These are phyloP conservation scores for Hemiscyllium ocellatum DNA, from an alignment of 2,113 vertebrate species.

Conservation along the genomic window DNA sequence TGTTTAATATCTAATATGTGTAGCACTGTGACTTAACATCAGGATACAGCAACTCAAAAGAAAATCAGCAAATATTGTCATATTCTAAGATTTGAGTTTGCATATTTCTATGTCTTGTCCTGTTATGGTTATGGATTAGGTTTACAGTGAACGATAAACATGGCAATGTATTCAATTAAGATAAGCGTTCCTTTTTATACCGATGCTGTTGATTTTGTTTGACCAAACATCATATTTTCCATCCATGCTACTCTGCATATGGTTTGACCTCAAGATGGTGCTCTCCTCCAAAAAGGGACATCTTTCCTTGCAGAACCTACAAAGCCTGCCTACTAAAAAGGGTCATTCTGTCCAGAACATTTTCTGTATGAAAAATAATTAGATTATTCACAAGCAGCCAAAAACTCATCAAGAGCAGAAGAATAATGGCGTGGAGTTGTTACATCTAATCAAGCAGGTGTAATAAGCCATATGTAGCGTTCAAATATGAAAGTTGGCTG, in stretches of 20 bases:
- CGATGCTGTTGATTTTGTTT: background rate
- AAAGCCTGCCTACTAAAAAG: background rate
- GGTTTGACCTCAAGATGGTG: background rate
- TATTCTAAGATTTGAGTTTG: background rate
- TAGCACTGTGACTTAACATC: too few relatives aligned
- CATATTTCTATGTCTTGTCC: background rate
- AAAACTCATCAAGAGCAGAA: background rate
- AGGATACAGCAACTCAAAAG: background rate
- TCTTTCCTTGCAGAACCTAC: background rate
- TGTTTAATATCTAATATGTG: background rate
- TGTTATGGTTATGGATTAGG: background rate
- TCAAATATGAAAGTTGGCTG: background rate
- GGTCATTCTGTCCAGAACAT: background rate
- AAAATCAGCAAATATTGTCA: background rate
- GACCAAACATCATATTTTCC: background rate
- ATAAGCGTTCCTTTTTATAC: background rate
- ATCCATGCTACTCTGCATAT: background rate
- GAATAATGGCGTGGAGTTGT: background rate
- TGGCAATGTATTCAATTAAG: background rate
- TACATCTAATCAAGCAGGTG: background rate
- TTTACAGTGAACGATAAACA: background rate
- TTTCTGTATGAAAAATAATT: background rate
- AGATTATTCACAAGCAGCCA: background rate
- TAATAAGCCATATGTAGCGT: background rate
- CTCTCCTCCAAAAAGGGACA: background rate